Conservation (phyloP, 2,888 invertebrate genomes). For the Euzophera pinguis region DNA sequence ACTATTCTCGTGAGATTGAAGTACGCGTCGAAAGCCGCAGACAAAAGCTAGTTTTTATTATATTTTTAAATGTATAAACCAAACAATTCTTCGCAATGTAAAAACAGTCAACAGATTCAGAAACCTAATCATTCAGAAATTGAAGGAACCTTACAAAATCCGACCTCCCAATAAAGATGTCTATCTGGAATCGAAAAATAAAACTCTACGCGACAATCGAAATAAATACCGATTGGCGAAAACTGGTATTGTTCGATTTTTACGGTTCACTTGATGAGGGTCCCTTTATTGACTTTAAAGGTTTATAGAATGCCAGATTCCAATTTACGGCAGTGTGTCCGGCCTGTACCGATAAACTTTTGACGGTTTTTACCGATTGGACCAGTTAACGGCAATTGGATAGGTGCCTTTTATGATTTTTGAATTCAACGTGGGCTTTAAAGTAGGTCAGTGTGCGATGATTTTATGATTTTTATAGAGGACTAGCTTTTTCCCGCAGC, state of each 20-base stretch:
- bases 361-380: slow-evolving; percentile 36
- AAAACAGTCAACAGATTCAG: no score
- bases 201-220: slow-evolving; percentile 19
- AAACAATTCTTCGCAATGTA: no score
- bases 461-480: neutral
- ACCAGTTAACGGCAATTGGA: slow-evolving; percentile 5
- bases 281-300: slow-evolving; percentile 65
- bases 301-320: slow-evolving; percentile 60
- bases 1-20: no score
- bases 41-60: no score
- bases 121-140: no score
- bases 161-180: neutral
- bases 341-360: slow-evolving; percentile 43
- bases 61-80: no score
- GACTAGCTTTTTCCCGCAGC: no score
- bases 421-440: neutral
- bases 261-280: slow-evolving; percentile 52
- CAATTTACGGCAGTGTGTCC: slow-evolving; percentile 48
- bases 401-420: slow-evolving; percentile 11
- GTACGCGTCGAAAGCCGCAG: no score
- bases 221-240: slow-evolving; percentile 28
- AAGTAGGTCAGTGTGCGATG: neutral
- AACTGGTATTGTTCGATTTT: slow-evolving; percentile 54
- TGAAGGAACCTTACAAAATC: neutral
- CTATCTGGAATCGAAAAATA: slow-evolving; percentile 16